Conservation (phyloP, 2,113 vertebrate genomes). For the Pluvialis apricaria region DNA sequence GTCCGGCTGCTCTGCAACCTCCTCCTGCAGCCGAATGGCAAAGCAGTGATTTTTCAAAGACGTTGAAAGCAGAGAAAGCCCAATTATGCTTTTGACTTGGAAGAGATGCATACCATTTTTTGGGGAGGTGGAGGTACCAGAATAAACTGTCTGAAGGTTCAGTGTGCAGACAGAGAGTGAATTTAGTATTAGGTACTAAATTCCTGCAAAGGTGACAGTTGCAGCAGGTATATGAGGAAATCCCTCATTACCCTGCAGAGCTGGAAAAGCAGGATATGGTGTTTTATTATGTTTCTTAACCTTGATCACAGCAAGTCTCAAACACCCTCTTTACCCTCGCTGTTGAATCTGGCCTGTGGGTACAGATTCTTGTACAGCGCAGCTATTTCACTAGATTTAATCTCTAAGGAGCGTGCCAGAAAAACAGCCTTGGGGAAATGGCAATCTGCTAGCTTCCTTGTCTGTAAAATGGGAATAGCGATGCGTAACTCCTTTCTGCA, state of each 20-base stretch:
- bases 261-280: constrained; percentile 52
- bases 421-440: constrained; percentile 55
- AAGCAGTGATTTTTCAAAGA: neutral
- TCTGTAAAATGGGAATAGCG: neutral
- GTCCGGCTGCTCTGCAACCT: neutral
- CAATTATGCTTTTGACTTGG: neutral
- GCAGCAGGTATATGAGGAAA: constrained; percentile 47
- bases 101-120: neutral
- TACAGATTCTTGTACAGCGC: constrained; percentile 21
- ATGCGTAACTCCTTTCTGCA: neutral
- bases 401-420: constrained; percentile 57
- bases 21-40: neutral
- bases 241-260: constrained; percentile 49
- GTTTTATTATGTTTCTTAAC: constrained; percentile 49
- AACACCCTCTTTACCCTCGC: constrained; percentile 8
- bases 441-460: constrained; percentile 18
- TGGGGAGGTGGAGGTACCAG: neutral
- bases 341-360: constrained; percentile 53
- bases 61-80: neutral
- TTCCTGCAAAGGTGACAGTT: constrained; percentile 26
- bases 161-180: neutral
- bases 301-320: constrained; percentile 49
- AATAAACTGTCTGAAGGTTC: neutral
- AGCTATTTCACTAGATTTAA: constrained; percentile 59
- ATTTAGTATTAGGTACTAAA: neutral